Base-by-base conservation (phyloP, 2,113 vertebrate species). In the Baryphthengus martii region DNA sequence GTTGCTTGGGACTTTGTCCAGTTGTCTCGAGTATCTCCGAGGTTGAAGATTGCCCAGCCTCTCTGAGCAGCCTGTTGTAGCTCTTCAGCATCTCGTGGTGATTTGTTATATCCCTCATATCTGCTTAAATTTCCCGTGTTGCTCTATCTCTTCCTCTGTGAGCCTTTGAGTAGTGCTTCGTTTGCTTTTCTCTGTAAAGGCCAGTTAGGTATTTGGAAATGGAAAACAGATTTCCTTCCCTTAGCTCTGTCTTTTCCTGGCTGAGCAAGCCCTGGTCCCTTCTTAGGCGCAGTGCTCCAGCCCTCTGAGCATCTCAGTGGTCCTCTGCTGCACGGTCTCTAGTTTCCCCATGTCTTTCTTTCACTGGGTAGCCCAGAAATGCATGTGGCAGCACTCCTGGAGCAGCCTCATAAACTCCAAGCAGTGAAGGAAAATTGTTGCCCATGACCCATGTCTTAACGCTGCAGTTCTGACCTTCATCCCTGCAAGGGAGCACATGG, bases 401-500 rank as follows among this genome's bases (percentile, higher is more conserved):
- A 61, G 45, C 55, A 40, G 59, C 25, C 10, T 56, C 23, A 26
- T 21, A 33, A 72, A 21, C 23, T 47, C 17, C 25, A 33, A 45
- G 33, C 14, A 42, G 25, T 4, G 3, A 75, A 47, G 33, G 31
- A 49, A 29, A 40, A 37, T 70, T 1, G 0, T 17, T 92, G 56
- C n/a, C 58, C 20, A 44, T 72, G 62, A 62, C 11, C 7, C 1
- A 2, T 9, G 29, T 25, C n/a, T 55, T n/a, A n/a, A 11, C 1
- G 0, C 23, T 62, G 77, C 31, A 47, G 25, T 66, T 72, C 31
- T 78, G 28, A n/a, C 13, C 33, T 66, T 70, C 0, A 0, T 59
- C 61, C 24, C 44, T 49, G 25, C 7, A 10, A 70, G 33, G 31
- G 7, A 49, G 14, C 26, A 19, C 5, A 1, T 35, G 37, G 11